Percentiles rank a stretch among this genome's conserved stretches.
Evolutionary conservation across 2,113 vertebrate genomes (phyloP).

Genomic region (Halcyon malimbica): DNA sequence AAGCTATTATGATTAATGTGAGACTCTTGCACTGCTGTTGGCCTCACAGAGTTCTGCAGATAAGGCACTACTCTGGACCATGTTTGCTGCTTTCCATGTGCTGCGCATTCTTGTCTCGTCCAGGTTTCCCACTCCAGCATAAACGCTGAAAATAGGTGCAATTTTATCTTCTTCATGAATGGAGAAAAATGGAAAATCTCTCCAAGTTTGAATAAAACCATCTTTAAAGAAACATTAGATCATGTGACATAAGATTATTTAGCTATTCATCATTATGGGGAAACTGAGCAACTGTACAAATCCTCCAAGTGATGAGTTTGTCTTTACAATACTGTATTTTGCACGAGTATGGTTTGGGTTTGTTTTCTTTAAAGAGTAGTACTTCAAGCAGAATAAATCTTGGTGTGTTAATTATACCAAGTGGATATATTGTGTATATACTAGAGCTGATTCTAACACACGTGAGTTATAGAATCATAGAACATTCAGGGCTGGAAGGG

Average conservation of each 20-base stretch:
- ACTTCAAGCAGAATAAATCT: background rate
- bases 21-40: background rate
- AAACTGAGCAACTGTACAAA: background rate
- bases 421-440: background rate
- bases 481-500: too few relatives aligned
- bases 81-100: fast-evolving
- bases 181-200: background rate
- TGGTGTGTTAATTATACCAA: background rate
- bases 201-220: background rate
- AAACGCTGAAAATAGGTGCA: background rate
- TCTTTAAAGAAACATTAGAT: background rate
- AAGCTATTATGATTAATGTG: background rate
- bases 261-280: background rate
- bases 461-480: background rate
- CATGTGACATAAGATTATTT: background rate
- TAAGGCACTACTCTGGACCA: background rate
- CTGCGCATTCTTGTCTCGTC: fast-evolving
- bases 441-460: background rate
- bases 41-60: background rate
- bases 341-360: background rate
- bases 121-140: background rate
- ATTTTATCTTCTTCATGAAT: background rate
- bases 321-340: background rate
- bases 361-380: background rate
- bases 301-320: background rate